These are phyloP conservation scores for Melinaea marsaeus DNA, from an alignment of 2,888 invertebrate species.

Conservation along the genomic window DNA sequence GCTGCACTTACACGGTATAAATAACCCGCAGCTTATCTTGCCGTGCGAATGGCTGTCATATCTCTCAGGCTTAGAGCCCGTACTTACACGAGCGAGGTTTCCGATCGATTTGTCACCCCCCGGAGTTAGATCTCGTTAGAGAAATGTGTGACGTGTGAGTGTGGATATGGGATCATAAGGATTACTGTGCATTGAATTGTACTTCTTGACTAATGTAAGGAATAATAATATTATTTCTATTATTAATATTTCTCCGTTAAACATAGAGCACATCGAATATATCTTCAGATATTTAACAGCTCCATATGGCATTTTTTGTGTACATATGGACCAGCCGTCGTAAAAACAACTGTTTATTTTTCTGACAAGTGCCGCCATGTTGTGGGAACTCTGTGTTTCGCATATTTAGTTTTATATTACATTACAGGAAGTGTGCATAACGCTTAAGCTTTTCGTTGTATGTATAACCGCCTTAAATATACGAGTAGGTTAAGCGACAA, in stretches of 20 bases:
- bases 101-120: constrained; percentile 37
- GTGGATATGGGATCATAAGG: constrained; percentile 11
- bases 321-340: constrained; percentile 12
- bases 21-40: constrained; percentile 32
- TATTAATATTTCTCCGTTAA: too few relatives aligned
- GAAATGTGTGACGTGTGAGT: constrained; percentile 16
- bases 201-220: too few relatives aligned
- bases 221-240: too few relatives aligned
- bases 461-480: neutral
- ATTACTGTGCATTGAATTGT: neutral
- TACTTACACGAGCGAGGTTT: constrained; percentile 26
- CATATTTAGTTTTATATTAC: constrained; percentile 16
- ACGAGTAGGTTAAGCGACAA: too few relatives aligned
- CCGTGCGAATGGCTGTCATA: constrained; percentile 33
- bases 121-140: constrained; percentile 26
- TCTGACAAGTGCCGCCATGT: constrained; percentile 16
- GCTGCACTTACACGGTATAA: constrained; percentile 21
- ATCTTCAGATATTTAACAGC: neutral
- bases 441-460: neutral
- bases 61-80: constrained; percentile 30
- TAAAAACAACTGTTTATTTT: constrained; percentile 24
- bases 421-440: constrained; percentile 15
- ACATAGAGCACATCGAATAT: too few relatives aligned
- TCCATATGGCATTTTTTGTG: neutral
- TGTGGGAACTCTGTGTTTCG: constrained; percentile 24